A percentile compares a stretch with the other conserved stretches of the same genome.
Conservation (phyloP, 1,140 invertebrate species). For the Anthonomus grandis region DNA sequence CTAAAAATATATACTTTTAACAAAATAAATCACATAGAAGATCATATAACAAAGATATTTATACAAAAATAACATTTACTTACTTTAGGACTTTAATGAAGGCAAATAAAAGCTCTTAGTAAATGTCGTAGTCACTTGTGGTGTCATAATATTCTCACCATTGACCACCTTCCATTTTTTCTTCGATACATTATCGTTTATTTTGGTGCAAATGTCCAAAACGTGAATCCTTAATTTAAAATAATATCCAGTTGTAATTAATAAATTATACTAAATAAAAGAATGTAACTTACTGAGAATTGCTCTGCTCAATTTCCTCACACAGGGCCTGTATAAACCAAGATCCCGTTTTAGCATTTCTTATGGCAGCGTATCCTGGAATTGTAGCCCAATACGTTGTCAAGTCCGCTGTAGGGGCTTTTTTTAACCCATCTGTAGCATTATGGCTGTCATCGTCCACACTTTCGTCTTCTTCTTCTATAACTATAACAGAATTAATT, state of each 20-base stretch:
- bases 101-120: conserved; percentile 26
- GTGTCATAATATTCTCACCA: conserved; percentile 23
- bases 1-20: too few species aligned
- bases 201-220: conserved; percentile 35
- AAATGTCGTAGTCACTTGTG: conserved; percentile 16
- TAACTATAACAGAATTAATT: neutral
- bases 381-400: conserved; percentile 70
- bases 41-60: too few species aligned
- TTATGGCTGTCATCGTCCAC: conserved; percentile 19
- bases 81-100: neutral
- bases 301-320: conserved; percentile 54
- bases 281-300: conserved; percentile 22
- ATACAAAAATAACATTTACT: neutral
- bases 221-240: conserved; percentile 32
- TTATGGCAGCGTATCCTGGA: conserved; percentile 70
- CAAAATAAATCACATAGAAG: too few species aligned
- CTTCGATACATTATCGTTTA: conserved; percentile 24
- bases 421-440: conserved; percentile 24
- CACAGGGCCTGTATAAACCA: conserved; percentile 77
- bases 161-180: conserved; percentile 29
- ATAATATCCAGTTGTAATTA: neutral
- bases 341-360: conserved; percentile 64
- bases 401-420: conserved; percentile 66
- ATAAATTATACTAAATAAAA: neutral
- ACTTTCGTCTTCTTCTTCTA: neutral